Evolutionary conservation across 1,140 invertebrate species (phyloP), one percentile per base, ranked within the genome.

Genomic region (Palaemon carinicauda): DNA sequence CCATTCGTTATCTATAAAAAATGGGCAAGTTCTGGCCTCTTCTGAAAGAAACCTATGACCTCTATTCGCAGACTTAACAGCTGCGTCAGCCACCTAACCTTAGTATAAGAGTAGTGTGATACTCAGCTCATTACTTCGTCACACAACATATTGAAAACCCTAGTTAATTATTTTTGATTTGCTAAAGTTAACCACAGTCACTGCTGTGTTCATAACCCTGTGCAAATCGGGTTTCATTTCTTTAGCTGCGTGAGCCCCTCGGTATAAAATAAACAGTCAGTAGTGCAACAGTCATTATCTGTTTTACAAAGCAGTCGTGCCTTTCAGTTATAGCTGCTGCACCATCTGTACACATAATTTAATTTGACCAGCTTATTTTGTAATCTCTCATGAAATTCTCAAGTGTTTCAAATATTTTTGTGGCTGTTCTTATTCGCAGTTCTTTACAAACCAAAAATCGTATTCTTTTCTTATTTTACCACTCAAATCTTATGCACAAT

Each of bases 331-430:
- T 74, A 27, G 71, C 71, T 74, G 71, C 27, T 29, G 71, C 27
- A 31, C 71, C 71, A 74, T 74, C 71, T n/a, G 24, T 74, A 74
- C 71, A 74, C n/a, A 74, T 27, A n/a, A 74, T 74, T 19, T 27
- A 74, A 74, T 31, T 74, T 12, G 10, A 15, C 71, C 24, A 74
- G 50, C 5, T 74, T 17, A 31, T 74, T 74, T 41, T n/a, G 19
- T 74, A n/a, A n/a, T 74, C 27, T 31, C 71, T 74, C 27, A 74
- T 74, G 31, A 74, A 74, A 31, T 74, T 24, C n/a, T 14, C 71
- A 29, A 74, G 24, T 41, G 71, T 74, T 74, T 74, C 12, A 74
- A 74, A 74, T 41, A 74, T n/a, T 29, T 74, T 27, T 41, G 50
- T 74, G 31, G 29, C 71, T 41, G 29, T 74, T n/a, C 3, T 21